Base-by-base conservation (phyloP, 2,888 invertebrate genomes). In the Caenorhabditis wallacei region DNA sequence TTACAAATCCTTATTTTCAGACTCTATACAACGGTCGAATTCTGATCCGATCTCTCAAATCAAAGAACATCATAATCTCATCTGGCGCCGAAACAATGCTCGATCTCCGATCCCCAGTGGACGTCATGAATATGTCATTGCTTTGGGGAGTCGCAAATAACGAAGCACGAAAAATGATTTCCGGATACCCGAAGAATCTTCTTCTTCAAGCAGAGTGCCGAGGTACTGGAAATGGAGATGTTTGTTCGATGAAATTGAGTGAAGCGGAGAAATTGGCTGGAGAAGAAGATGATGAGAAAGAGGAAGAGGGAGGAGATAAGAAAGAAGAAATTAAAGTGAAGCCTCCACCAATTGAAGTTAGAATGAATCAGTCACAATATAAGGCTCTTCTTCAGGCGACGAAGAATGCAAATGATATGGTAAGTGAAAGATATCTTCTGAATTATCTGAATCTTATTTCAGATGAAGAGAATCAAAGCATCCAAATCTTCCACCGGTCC, bases 101-200 rank as follows among this genome's bases (percentile, higher is more conserved):
- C 30, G 87, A 90, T 57, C 72, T 92, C n/a, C 88, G 92, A 4
- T 91, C 88, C 0, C 92, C 92, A 0, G 89, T 88, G 57, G 92
- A 92, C 80, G 89, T 85, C n/a, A 91, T 91, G 84, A 92, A 92
- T 78, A 81, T 92, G 86, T 81, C 88, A 22, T 51, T 85, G 2
- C 71, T 92, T 24, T 90, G 91, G 84, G 91, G 90, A 30, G 80
- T 89, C 2, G 63, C 72, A 40, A 69, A 69, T 16, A 81, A 74
- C 20, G 66, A 78, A 30, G 87, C 88, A 10, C 80, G 88, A n/a
- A 87, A 85, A 57, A 85, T 88, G 75, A 85, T 90, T 20, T 86
- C 90, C 24, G 90, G 82, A 11, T 86, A 82, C 61, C 85, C 89
- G 7, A 83, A 85, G 61, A 82, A 87, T 20, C 75, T 91, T 56